phyloP scores from a whole-genome alignment of 1,140 invertebrate genomes.

The Archivesica marissinica region DNA sequence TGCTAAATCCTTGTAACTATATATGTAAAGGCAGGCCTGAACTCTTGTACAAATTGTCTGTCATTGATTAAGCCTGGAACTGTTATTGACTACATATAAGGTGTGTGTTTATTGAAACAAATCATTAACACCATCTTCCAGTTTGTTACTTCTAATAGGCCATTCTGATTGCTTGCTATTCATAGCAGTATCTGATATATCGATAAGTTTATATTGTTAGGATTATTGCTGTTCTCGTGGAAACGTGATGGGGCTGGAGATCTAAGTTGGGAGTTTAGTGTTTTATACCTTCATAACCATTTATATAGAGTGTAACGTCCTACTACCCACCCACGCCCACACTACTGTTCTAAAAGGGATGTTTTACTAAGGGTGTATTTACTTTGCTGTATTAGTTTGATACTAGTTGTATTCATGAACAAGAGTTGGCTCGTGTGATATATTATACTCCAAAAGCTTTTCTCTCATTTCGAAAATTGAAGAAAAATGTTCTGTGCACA shows the following conservation, averaged over 20 bases:
- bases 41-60: slow-evolving; percentile 21
- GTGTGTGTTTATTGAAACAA: too few relatives aligned
- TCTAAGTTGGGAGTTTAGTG: background rate
- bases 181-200: background rate
- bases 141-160: background rate
- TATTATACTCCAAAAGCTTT: background rate
- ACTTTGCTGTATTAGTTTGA: slow-evolving; percentile 39
- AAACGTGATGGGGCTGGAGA: too few relatives aligned
- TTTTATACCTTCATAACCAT: background rate
- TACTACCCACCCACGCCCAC: background rate
- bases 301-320: background rate
- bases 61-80: too few relatives aligned
- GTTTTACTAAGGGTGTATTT: slow-evolving; percentile 54
- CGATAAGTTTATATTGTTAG: background rate
- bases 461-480: slow-evolving; percentile 12
- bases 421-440: slow-evolving; percentile 13
- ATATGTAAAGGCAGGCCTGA: slow-evolving; percentile 18
- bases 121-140: too few relatives aligned
- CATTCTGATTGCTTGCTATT: background rate
- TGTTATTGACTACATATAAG: too few relatives aligned
- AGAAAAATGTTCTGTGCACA: slow-evolving; percentile 55
- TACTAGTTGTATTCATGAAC: background rate
- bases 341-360: slow-evolving; percentile 37
- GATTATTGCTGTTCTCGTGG: too few relatives aligned
- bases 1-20: too few relatives aligned